Conservation (phyloP, 2,797 vertebrate species). For the Dipus sagitta region DNA sequence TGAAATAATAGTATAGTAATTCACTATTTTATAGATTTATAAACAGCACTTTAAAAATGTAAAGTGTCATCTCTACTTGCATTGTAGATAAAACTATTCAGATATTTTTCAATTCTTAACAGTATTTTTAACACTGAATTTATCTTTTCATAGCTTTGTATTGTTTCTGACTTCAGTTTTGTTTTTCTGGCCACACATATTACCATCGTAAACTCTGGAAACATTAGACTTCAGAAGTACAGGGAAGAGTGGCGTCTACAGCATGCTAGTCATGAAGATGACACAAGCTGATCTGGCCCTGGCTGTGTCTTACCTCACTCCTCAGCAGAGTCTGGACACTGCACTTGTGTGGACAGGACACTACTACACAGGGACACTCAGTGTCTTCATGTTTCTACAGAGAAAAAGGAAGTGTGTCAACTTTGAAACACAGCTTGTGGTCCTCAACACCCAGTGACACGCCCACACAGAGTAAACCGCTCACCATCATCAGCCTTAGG, state of each 20-base stretch:
- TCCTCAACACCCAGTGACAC: rapidly evolving
- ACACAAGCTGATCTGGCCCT: background rate
- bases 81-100: background rate
- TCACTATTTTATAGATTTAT: background rate
- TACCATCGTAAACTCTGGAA: slow-evolving; percentile 67
- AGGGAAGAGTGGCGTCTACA: slow-evolving; percentile 64
- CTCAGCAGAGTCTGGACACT: slow-evolving; percentile 94
- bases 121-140: background rate
- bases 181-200: slow-evolving; percentile 4
- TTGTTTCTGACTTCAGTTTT: background rate
- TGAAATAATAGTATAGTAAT: background rate
- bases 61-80: background rate
- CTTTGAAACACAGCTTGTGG: background rate
- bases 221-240: slow-evolving; percentile 70
- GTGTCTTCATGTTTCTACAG: slow-evolving; percentile 97
- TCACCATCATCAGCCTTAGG: rapidly evolving
- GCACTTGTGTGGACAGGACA: slow-evolving; percentile 98
- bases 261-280: slow-evolving; percentile 69
- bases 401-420: slow-evolving; percentile 76
- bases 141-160: background rate
- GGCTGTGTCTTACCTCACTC: slow-evolving; percentile 92
- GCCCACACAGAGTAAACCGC: rapidly evolving
- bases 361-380: slow-evolving; percentile 95
- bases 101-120: background rate
- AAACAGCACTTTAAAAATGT: background rate